Evolutionary conservation across 1,140 invertebrate genomes (phyloP).

Genomic region (Bombus affinis): DNA sequence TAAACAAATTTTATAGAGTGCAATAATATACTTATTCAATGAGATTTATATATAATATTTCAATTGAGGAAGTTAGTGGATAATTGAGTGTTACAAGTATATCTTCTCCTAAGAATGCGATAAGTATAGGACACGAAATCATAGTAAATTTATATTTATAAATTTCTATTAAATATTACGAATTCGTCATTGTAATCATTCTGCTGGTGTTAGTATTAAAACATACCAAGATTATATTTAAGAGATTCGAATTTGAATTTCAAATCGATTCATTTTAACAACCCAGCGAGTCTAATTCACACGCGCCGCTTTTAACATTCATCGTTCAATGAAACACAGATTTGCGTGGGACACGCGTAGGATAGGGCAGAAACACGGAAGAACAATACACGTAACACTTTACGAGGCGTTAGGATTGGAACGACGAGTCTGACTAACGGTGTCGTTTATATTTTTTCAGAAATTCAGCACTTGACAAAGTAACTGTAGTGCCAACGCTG

Average conservation of each 20-base stretch:
- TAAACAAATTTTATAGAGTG: too few species aligned
- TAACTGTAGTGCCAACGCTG: conserved; percentile 27
- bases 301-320: background rate
- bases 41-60: too few species aligned
- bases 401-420: background rate
- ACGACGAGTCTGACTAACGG: conserved; percentile 28
- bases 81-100: too few species aligned
- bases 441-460: background rate
- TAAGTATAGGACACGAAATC: too few species aligned
- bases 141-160: too few species aligned
- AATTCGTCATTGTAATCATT: too few species aligned
- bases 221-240: background rate
- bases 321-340: conserved; percentile 37
- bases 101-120: too few species aligned
- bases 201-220: too few species aligned
- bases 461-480: conserved; percentile 35
- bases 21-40: too few species aligned
- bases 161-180: too few species aligned
- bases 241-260: background rate
- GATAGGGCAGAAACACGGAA: conserved; percentile 26
- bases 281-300: background rate
- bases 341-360: conserved; percentile 43
- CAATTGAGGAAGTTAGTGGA: too few species aligned
- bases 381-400: conserved; percentile 38
- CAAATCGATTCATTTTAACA: background rate